Base-by-base conservation (phyloP, 30 jellyfish, hydroid and myxozoan genomes). In the Catostylus mosaicus region DNA sequence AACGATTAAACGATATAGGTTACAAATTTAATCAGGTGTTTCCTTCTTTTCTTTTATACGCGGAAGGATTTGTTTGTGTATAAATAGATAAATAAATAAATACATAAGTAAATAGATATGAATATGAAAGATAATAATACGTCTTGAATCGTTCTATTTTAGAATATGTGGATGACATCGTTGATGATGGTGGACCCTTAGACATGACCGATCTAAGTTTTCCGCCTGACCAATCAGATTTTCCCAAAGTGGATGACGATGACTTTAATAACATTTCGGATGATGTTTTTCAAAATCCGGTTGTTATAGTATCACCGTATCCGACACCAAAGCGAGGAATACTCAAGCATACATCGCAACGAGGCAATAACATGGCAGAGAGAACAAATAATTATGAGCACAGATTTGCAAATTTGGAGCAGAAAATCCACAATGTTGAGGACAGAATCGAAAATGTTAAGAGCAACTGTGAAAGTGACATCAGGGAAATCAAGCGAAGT, bases 321-420 rank as follows among this genome's bases (percentile, higher is more conserved):
- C 90, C 90, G 26, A 80, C 90, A 30, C 90, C 90, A 50, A 80
- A 80, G 54, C 90, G 90, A 80, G 90, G 90, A 54, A 80, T 80
- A 35, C 79, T 80, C 61, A 80, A 80, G 52, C 70, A 80, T 20
- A 16, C 61, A 0, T 12, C 84, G 30, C 62, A 34, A 26, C 36
- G 69, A 67, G 78, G 37, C 51, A 32, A 31, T 19, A 31, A 73
- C 16, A n/a, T 27, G 23, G 30, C 56, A 2, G 89, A n/a, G 11
- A 47, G 29, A 5, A 30, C 51, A 9, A 27, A 63, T 10, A 40
- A 31, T 12, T 31, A n/a, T 61, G 78, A 79, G 29, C 24, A 80
- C 46, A 69, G 84, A 20, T 67, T 80, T 33, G 47, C 30, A 5
- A 67, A 52, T 22, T 29, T 80, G 1, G 90, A 80, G 48, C 54